A percentile compares a stretch with the other conserved stretches of the same genome.
Conservation (phyloP, 2,113 vertebrate species). For the Hydropotes inermis region DNA sequence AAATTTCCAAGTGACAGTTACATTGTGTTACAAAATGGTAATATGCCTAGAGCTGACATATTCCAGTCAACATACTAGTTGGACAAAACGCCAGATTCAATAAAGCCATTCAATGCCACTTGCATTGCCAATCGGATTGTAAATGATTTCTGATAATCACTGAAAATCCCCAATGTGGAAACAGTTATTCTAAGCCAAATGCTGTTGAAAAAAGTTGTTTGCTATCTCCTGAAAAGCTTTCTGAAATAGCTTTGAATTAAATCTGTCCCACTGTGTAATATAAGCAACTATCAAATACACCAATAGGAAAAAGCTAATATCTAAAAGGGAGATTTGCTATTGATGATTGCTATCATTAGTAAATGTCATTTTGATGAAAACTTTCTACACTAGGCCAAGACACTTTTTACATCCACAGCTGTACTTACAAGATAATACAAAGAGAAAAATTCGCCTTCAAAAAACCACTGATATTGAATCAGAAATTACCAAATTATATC, state of each 20-base stretch:
- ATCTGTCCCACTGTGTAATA: not conserved
- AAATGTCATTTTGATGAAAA: not conserved
- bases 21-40: not conserved
- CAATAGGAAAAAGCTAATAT: not conserved
- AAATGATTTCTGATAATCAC: constrained; percentile 31
- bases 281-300: not conserved
- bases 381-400: not conserved
- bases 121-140: not conserved
- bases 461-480: not conserved
- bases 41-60: not conserved
- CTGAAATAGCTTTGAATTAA: not conserved
- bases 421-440: not conserved
- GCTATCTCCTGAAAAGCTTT: not conserved
- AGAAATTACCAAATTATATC: not conserved
- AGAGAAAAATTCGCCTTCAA: not conserved
- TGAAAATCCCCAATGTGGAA: constrained; percentile 15
- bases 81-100: not conserved
- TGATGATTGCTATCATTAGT: not conserved
- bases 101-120: not conserved
- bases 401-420: not conserved
- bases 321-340: not conserved
- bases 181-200: constrained; percentile 6
- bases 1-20: not conserved
- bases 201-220: not conserved
- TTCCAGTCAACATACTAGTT: not conserved